Base-by-base conservation (phyloP, 2,797 vertebrate genomes). In the Lophius americanus region DNA sequence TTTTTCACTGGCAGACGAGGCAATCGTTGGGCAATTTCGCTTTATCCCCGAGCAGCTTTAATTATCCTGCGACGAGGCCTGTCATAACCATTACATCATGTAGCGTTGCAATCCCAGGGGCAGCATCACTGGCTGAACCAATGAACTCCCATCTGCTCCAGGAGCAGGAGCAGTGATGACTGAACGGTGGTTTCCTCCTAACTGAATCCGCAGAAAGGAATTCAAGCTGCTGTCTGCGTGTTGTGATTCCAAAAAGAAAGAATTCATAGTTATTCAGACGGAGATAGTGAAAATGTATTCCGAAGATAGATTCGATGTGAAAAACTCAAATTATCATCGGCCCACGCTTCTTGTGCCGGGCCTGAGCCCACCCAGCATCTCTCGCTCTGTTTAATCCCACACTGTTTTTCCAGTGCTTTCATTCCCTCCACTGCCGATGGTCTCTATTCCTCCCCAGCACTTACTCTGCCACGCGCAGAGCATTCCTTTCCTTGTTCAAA, bases 401-500 rank as follows among this genome's bases (percentile, higher is more conserved):
- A 6, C 68, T 84, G 78, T 23, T 47, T 47, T 79, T 73, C 79
- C 74, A 79, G 70, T 11, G 64, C 60, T 75, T 82, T 78, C 76
- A 71, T 67, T 77, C 64, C 71, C 72, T 33, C 59, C 75, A 38
- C 72, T 74, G 78, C 78, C 64, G 73, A 81, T 63, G 64, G 50
- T 68, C 66, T 56, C 36, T 5, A 64, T 76, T 86, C 83, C 86
- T 90, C 84, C 87, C 83, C 68, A 11, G 36, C 83, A 72, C 73
- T 72, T 57, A 82, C 88, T 91, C 83, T 84, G 86, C 86, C 80
- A 87, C 62, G 68, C 85, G 86, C 85, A 85, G 89, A 88, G 85
- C 87, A 93, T 94, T 93, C 92, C 90, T 90, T 75, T 75, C 81
- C 84, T 81, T 85, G 78, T 90, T 92, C 78, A 92, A 91, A 92